phyloP scores from a whole-genome alignment of 2,113 vertebrate species.

The Fregata magnificens region DNA sequence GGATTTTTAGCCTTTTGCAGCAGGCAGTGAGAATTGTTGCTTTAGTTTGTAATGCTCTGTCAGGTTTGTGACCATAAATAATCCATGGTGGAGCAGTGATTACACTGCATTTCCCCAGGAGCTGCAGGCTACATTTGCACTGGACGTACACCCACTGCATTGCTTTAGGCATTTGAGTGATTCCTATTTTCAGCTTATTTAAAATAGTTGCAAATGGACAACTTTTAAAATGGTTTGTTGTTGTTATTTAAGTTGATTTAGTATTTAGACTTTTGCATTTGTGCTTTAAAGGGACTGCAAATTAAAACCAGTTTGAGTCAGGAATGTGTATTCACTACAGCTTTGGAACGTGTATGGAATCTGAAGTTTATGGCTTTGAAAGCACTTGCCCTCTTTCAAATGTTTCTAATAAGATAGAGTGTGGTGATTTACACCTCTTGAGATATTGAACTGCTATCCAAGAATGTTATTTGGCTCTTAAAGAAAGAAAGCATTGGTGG shows the following conservation, averaged over 20 bases:
- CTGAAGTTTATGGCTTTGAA: slow-evolving; percentile 60
- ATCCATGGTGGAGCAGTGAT: not conserved
- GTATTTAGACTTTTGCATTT: slow-evolving; percentile 43
- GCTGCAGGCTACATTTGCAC: not conserved
- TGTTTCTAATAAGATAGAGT: slow-evolving; percentile 73
- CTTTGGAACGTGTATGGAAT: slow-evolving; percentile 65
- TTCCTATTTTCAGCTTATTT: not conserved
- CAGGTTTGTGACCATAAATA: not conserved
- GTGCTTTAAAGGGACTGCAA: slow-evolving; percentile 64
- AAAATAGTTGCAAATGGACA: not conserved
- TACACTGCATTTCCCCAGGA: not conserved
- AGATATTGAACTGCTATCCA: slow-evolving; percentile 64
- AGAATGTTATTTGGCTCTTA: slow-evolving; percentile 67
- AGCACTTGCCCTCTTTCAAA: slow-evolving; percentile 62
- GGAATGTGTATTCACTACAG: slow-evolving; percentile 47
- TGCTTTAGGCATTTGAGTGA: not conserved
- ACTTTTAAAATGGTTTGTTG: not conserved
- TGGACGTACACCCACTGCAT: not conserved
- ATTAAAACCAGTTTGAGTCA: slow-evolving; percentile 69
- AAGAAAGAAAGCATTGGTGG: slow-evolving; percentile 54
- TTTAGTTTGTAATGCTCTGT: not conserved
- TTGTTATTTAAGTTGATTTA: not conserved
- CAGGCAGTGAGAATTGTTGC: not conserved
- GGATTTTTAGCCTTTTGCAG: not conserved
- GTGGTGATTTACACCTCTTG: slow-evolving; percentile 71